Evolutionary conservation across 2,888 invertebrate genomes (phyloP).

Genomic region (Congeria kusceri): DNA sequence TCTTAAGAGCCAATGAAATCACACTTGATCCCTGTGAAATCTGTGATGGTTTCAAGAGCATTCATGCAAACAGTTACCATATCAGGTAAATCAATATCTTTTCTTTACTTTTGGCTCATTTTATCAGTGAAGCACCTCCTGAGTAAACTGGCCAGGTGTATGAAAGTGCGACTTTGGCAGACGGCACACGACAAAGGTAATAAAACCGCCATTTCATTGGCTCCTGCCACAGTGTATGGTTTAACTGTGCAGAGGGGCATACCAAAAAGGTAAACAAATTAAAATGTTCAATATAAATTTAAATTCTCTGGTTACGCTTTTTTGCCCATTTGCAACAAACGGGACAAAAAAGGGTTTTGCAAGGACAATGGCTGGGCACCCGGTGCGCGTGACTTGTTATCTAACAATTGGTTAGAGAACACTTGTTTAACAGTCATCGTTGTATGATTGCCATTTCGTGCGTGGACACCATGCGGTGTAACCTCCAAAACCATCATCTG

Average conservation of each 20-base stretch:
- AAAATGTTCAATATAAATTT: neutral
- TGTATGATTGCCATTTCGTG: no score
- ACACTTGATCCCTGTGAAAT: no score
- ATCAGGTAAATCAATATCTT: conserved; percentile 28
- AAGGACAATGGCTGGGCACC: conserved; percentile 18
- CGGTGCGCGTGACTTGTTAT: conserved; percentile 9
- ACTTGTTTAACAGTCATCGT: no score
- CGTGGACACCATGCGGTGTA: no score
- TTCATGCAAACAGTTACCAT: conserved; percentile 36
- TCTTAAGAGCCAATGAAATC: no score
- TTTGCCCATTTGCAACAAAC: no score
- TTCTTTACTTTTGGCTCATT: conserved; percentile 2
- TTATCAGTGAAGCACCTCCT: neutral
- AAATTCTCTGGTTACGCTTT: no score
- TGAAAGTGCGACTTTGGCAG: conserved; percentile 63
- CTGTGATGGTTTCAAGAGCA: conserved; percentile 23
- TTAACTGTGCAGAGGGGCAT: conserved; percentile 4
- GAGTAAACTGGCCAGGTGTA: conserved; percentile 53
- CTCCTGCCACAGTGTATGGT: conserved; percentile 7
- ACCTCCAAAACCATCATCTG: no score
- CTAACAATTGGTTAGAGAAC: no score
- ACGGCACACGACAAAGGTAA: conserved; percentile 59
- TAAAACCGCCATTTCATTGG: conserved; percentile 37
- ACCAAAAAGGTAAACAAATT: conserved; percentile 25
- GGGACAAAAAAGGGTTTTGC: neutral